phyloP scores from a whole-genome alignment of 2,888 invertebrate genomes.

The Caenorhabditis doughertyi region DNA sequence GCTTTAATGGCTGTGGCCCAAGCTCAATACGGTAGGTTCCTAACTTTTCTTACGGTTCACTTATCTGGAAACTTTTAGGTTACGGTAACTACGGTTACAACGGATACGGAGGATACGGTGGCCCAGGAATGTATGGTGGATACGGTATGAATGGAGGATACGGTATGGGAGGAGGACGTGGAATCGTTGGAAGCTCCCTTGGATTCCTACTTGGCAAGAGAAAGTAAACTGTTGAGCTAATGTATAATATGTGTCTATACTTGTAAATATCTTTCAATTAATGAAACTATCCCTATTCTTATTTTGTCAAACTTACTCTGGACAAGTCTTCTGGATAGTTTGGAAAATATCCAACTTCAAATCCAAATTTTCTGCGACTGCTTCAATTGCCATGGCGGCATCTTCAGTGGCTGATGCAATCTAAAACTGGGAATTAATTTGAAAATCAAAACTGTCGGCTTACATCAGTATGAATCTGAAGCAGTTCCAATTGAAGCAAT shows the following conservation, averaged over 20 bases:
- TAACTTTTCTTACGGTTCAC: background rate
- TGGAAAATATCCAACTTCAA: constrained; percentile 89
- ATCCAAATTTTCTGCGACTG: constrained; percentile 90
- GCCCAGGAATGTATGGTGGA: constrained; percentile 15
- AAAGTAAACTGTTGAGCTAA: no score
- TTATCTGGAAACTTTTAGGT: background rate
- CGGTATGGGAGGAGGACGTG: constrained; percentile 20
- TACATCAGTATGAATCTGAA: constrained; percentile 71
- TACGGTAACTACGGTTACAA: constrained; percentile 4
- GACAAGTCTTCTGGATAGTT: constrained; percentile 87
- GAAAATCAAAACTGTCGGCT: background rate
- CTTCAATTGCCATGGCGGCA: constrained; percentile 90
- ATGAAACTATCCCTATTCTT: no score
- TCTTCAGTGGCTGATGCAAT: constrained; percentile 85
- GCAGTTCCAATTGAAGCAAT: constrained; percentile 42
- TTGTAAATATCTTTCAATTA: no score
- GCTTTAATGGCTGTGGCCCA: background rate
- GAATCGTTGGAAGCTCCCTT: constrained; percentile 3
- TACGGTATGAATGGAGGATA: constrained; percentile 26
- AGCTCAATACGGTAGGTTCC: constrained; percentile 8
- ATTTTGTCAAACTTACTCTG: constrained; percentile 81
- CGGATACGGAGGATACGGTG: constrained; percentile 26
- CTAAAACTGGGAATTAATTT: constrained; percentile 75
- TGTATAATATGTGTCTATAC: no score
- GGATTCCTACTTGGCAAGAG: constrained; percentile 5